These are phyloP conservation scores for Sebastiscus albofasciatus DNA, from an alignment of 2,797 vertebrate genomes.

Conservation along the genomic window DNA sequence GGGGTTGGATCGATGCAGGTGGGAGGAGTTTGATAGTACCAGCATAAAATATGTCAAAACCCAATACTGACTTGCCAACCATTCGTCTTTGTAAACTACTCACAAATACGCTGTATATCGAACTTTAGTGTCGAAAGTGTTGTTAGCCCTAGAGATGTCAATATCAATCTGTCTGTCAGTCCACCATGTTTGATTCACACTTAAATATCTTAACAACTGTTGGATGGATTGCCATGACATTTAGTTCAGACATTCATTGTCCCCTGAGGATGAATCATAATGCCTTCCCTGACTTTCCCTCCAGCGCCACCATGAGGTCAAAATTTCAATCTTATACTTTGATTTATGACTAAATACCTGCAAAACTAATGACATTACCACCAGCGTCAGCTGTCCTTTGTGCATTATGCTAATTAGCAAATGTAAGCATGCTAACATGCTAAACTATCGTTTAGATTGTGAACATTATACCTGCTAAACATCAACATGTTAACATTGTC, in stretches of 20 bases:
- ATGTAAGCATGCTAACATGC: background rate
- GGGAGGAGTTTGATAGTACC: background rate
- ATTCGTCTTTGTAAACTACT: background rate
- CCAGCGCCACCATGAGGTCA: no score
- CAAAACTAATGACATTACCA: background rate
- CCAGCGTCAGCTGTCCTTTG: no score
- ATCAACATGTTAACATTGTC: background rate
- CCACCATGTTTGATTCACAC: background rate
- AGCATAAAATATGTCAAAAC: background rate
- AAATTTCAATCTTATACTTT: no score
- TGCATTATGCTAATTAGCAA: no score
- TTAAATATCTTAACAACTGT: no score
- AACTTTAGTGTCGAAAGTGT: background rate
- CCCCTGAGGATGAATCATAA: no score
- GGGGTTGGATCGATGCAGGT: background rate
- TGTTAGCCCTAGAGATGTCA: background rate
- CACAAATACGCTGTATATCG: background rate
- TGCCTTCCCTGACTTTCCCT: no score
- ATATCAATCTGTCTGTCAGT: background rate
- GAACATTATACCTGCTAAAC: background rate
- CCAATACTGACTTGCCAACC: background rate
- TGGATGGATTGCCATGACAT: no score
- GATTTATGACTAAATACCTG: no score
- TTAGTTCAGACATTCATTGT: no score
- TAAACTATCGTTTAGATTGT: background rate